A percentile compares a stretch with the other conserved stretches of the same genome.
Evolutionary conservation across 2,888 invertebrate species (phyloP).

Genomic region (Lasioglossum morio): DNA sequence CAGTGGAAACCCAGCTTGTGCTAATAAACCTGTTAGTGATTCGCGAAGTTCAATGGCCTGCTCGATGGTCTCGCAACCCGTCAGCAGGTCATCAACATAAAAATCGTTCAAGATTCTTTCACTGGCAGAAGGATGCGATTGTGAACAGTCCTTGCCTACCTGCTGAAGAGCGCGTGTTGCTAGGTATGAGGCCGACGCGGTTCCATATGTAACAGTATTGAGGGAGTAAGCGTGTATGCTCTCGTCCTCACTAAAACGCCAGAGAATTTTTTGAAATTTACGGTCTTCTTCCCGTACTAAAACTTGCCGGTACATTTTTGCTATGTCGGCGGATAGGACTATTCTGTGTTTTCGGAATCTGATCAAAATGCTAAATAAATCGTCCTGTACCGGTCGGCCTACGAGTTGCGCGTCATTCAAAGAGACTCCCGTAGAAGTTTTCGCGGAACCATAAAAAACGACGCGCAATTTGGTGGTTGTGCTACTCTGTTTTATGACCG

Average conservation of each 20-base stretch:
- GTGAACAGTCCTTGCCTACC: not conserved
- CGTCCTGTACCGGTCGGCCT: not conserved
- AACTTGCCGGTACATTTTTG: not conserved
- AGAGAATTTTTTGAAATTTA: not conserved
- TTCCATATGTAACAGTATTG: not conserved
- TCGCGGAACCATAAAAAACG: too few relatives aligned
- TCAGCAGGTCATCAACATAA: constrained; percentile 24
- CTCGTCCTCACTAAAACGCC: not conserved
- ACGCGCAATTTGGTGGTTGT: too few relatives aligned
- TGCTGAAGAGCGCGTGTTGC: not conserved
- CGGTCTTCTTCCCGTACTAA: not conserved
- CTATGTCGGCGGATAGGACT: not conserved
- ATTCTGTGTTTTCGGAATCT: not conserved
- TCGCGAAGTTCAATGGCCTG: not conserved
- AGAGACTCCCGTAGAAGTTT: too few relatives aligned
- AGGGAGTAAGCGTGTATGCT: not conserved
- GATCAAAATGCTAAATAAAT: not conserved
- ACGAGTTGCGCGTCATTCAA: not conserved
- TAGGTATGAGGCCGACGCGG: not conserved
- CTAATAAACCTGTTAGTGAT: too few relatives aligned
- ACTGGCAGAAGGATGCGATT: not conserved
- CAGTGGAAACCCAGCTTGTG: too few relatives aligned
- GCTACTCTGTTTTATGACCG: too few relatives aligned
- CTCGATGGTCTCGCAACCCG: not conserved
- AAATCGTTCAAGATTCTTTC: not conserved